These are phyloP conservation scores for Gyps fulvus DNA, from an alignment of 2,113 vertebrate species.

Conservation along the genomic window DNA sequence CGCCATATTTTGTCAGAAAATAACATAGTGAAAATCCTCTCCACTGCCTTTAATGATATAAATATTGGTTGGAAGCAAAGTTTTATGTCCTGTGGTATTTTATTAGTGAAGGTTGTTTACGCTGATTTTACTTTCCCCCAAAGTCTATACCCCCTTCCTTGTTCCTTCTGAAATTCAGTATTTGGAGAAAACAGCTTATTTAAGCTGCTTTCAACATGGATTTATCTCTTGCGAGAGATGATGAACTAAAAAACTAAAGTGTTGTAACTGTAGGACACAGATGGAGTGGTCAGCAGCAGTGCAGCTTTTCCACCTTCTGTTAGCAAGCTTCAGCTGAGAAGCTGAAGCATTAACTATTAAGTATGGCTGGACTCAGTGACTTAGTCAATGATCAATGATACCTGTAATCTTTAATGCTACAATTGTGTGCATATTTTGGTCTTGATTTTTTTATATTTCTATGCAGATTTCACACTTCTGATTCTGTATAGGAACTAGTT, in stretches of 20 bases:
- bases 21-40: background rate
- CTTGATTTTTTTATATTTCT: background rate
- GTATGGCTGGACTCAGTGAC: background rate
- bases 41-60: background rate
- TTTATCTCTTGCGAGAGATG: background rate
- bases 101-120: background rate
- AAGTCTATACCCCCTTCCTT: background rate
- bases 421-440: background rate
- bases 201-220: background rate
- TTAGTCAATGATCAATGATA: background rate
- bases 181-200: background rate
- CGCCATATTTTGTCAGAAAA: background rate
- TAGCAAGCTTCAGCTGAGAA: background rate
- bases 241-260: background rate
- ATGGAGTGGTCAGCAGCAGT: background rate
- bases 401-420: background rate
- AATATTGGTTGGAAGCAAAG: background rate
- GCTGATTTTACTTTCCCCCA: background rate
- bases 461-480: background rate
- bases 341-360: background rate
- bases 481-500: background rate
- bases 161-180: background rate
- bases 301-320: background rate
- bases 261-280: background rate
- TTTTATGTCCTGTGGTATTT: background rate